Conservation (phyloP, 2,888 invertebrate species). For the Helobdella robusta region DNA sequence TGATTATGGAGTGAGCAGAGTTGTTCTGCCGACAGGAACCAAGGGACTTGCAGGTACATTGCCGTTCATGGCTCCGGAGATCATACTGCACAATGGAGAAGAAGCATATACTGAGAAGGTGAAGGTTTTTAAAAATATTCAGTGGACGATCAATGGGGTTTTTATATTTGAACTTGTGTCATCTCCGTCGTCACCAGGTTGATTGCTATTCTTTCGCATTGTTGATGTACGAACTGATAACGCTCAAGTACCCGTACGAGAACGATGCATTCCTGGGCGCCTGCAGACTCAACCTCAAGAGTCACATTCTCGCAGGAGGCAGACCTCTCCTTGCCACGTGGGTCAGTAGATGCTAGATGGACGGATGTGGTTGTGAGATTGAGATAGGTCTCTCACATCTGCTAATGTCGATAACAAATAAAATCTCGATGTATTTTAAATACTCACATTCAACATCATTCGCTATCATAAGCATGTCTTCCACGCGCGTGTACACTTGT, state of each 20-base stretch:
- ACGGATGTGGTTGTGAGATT: neutral
- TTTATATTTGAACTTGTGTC: neutral
- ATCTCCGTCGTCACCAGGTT: constrained; percentile 58
- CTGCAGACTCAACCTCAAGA: constrained; percentile 74
- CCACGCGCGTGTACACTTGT: neutral
- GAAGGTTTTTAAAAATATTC: neutral
- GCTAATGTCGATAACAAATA: no score
- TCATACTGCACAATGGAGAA: constrained; percentile 93
- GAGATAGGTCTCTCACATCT: no score
- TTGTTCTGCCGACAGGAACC: constrained; percentile 65
- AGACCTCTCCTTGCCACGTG: constrained; percentile 76
- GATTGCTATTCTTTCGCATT: constrained; percentile 98
- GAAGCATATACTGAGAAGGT: constrained; percentile 96
- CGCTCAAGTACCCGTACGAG: constrained; percentile 76
- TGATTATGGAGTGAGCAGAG: constrained; percentile 75
- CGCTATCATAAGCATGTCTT: no score
- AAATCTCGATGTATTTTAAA: no score
- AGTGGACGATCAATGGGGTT: neutral
- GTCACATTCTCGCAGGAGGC: constrained; percentile 87
- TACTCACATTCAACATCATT: no score
- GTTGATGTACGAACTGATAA: constrained; percentile 89
- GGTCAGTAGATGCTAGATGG: constrained; percentile 50
- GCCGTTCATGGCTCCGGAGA: constrained; percentile 98
- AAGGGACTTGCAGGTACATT: constrained; percentile 84
- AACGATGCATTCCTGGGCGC: constrained; percentile 58